phyloP scores from a whole-genome alignment of 2,888 invertebrate species.

The Osmoderma eremita region DNA sequence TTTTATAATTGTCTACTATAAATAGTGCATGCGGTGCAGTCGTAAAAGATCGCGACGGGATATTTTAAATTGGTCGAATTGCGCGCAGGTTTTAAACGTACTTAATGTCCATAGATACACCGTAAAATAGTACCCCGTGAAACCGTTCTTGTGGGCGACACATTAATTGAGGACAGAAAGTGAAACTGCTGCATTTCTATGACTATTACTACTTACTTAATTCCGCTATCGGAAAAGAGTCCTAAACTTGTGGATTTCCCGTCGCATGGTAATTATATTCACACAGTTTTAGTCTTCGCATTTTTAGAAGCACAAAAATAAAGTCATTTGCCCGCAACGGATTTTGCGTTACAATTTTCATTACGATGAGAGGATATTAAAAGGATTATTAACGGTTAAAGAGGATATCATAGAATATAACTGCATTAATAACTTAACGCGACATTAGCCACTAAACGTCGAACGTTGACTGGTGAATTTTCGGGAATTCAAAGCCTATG shows the following conservation, averaged over 20 bases:
- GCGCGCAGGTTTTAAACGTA: conserved; percentile 18
- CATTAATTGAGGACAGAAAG: no score
- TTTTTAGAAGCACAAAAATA: conserved; percentile 6
- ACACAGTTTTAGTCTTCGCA: conserved; percentile 1
- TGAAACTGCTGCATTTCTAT: no score
- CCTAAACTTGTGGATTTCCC: not conserved
- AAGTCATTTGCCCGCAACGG: not conserved
- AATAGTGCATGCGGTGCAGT: conserved; percentile 23
- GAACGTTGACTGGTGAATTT: conserved; percentile 48
- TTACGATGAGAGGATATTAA: no score
- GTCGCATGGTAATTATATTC: conserved; percentile 25
- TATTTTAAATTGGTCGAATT: conserved; percentile 16
- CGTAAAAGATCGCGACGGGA: not conserved
- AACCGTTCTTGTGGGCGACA: no score
- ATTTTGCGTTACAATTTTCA: no score
- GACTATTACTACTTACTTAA: conserved; percentile 8
- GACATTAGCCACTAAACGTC: conserved; percentile 45
- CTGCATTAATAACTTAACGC: conserved; percentile 15
- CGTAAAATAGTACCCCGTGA: no score
- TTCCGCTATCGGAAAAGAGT: conserved; percentile 5
- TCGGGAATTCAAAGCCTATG: conserved; percentile 47
- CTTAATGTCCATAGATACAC: not conserved
- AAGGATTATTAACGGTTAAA: no score
- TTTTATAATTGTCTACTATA: conserved; percentile 13
- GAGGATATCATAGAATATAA: not conserved